Evolutionary conservation across 2,888 invertebrate species (phyloP).

Genomic region (Yponomeuta evonymella): DNA sequence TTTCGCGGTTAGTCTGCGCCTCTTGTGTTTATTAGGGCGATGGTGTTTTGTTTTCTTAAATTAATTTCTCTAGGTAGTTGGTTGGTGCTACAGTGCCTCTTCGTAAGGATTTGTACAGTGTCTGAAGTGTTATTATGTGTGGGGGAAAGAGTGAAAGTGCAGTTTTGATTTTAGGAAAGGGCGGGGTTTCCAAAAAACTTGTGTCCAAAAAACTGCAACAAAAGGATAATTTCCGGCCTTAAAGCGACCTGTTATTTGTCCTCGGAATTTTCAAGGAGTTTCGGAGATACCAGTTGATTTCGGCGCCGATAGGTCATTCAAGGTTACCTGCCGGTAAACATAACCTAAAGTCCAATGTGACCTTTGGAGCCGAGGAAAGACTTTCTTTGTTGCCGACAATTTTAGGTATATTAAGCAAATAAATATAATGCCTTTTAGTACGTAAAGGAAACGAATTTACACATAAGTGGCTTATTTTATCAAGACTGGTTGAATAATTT

Average conservation of each 20-base stretch:
- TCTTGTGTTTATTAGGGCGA: conserved; percentile 41
- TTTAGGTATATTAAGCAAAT: conserved; percentile 3
- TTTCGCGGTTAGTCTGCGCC: conserved; percentile 63
- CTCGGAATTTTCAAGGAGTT: background rate
- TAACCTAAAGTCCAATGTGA: conserved; percentile 54
- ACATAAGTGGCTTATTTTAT: background rate
- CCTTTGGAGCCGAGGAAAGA: conserved; percentile 40
- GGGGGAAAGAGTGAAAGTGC: background rate
- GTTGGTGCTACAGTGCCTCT: background rate
- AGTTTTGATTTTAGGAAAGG: background rate
- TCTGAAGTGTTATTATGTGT: background rate
- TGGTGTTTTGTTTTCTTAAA: conserved; percentile 10
- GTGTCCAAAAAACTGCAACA: background rate
- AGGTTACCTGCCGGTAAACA: conserved; percentile 70
- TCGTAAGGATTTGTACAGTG: background rate
- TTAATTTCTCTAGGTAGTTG: conserved; percentile 8
- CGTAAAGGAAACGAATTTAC: background rate
- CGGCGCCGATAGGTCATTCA: conserved; percentile 63
- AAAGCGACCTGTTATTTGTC: background rate
- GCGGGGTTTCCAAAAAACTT: background rate
- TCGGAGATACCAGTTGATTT: background rate
- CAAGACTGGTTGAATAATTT: background rate
- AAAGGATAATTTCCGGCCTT: background rate
- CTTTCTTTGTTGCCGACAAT: conserved; percentile 18
- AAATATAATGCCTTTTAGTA: no score